phyloP scores from a whole-genome alignment of 2,113 vertebrate species.

The Colaptes auratus region DNA sequence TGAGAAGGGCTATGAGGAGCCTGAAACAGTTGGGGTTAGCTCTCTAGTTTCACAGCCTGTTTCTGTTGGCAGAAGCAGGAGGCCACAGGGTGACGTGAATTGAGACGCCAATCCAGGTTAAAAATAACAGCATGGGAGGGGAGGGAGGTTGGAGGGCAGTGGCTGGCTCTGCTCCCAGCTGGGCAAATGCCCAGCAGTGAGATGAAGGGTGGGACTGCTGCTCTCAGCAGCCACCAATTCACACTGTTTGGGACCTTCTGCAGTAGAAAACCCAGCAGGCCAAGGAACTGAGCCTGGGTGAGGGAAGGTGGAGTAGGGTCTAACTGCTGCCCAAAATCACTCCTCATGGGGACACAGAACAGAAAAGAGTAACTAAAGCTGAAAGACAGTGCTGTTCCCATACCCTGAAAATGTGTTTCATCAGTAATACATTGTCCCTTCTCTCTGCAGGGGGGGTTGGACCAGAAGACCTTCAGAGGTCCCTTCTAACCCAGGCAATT shows the following conservation, averaged over 20 bases:
- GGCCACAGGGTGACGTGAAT: neutral
- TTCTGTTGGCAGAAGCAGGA: constrained; percentile 34
- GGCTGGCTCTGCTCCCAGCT: neutral
- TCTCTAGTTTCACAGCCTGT: neutral
- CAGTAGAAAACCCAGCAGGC: neutral
- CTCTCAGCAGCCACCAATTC: neutral
- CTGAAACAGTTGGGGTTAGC: neutral
- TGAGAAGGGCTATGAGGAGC: neutral
- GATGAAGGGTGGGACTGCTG: neutral
- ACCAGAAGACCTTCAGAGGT: too few relatives aligned
- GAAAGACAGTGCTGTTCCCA: neutral
- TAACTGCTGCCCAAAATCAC: neutral
- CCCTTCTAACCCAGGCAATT: too few relatives aligned
- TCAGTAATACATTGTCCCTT: neutral
- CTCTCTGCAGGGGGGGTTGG: too few relatives aligned
- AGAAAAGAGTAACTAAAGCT: neutral
- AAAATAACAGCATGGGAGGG: neutral
- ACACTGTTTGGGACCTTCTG: rapidly evolving
- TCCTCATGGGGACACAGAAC: neutral
- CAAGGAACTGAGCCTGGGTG: neutral
- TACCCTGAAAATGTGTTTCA: neutral
- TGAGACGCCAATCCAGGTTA: neutral
- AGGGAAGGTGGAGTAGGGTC: neutral
- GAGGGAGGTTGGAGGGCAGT: neutral
- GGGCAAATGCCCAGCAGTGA: rapidly evolving